These are phyloP conservation scores for Psilopogon haemacephalus DNA, from an alignment of 2,113 vertebrate species.

Conservation along the genomic window DNA sequence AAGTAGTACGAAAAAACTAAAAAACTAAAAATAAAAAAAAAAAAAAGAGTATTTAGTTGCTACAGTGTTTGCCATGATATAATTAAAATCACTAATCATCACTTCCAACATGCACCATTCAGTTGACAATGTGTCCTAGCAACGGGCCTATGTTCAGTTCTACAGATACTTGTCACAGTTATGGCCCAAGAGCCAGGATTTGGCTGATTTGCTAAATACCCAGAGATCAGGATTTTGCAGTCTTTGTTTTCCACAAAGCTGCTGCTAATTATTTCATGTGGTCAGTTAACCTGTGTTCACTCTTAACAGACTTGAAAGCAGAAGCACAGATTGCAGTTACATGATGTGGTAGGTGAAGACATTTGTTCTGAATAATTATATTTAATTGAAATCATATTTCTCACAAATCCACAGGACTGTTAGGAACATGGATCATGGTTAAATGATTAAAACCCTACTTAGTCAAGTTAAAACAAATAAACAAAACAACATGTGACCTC, in stretches of 20 bases:
- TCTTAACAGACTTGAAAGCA: not conserved
- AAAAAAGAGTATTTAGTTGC: not conserved
- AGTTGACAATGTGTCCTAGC: not conserved
- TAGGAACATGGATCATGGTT: constrained; percentile 32
- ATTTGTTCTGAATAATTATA: constrained; percentile 40
- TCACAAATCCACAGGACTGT: constrained; percentile 42
- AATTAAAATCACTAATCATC: constrained; percentile 7
- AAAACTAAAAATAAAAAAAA: too few relatives aligned
- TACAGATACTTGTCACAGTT: not conserved
- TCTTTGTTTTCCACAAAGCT: not conserved
- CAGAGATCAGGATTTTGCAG: not conserved
- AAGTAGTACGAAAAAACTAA: not conserved
- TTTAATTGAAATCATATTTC: constrained; percentile 42
- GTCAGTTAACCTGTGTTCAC: not conserved
- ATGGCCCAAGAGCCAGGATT: not conserved
- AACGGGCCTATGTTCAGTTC: not conserved
- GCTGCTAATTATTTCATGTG: not conserved
- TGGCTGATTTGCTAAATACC: not conserved
- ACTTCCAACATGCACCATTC: not conserved
- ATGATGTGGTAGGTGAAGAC: constrained; percentile 1
- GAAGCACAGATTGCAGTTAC: not conserved
- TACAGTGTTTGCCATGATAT: not conserved
- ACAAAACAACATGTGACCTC: constrained; percentile 63
- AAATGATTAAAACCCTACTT: constrained; percentile 69
- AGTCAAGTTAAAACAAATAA: constrained; percentile 68